A percentile compares a stretch with the other conserved stretches of the same genome.
phyloP scores from a whole-genome alignment of 2,888 invertebrate species.

The Aphidius colemani region DNA sequence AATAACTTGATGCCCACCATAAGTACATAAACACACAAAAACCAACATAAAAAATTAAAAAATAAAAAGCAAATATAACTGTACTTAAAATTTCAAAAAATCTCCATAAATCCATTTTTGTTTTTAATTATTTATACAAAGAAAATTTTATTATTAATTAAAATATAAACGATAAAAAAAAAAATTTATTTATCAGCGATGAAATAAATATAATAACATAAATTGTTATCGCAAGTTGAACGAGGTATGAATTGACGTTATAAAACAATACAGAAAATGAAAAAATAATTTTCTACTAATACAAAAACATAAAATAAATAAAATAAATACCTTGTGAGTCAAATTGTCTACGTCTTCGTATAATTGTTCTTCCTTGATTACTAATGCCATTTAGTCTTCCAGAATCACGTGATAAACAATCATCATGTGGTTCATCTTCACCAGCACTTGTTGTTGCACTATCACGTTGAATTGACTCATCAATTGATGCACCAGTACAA shows the following conservation, averaged over 20 bases:
- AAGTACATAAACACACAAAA: slow-evolving; percentile 45
- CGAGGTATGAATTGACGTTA: too few species aligned
- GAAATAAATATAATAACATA: too few species aligned
- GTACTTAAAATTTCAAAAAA: slow-evolving; percentile 49
- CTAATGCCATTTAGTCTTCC: slow-evolving; percentile 44
- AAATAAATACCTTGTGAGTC: slow-evolving; percentile 52
- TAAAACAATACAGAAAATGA: background rate
- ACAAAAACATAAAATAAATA: slow-evolving; percentile 9
- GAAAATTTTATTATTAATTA: slow-evolving; percentile 1
- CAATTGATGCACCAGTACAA: slow-evolving; percentile 43
- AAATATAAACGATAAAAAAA: too few species aligned
- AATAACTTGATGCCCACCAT: slow-evolving; percentile 41
- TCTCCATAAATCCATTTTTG: slow-evolving; percentile 43
- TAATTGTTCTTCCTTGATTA: slow-evolving; percentile 52
- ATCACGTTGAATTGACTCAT: slow-evolving; percentile 55
- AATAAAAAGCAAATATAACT: slow-evolving; percentile 49
- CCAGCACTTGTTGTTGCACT: slow-evolving; percentile 56
- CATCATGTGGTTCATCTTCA: slow-evolving; percentile 54
- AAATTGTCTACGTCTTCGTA: slow-evolving; percentile 55
- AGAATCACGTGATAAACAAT: slow-evolving; percentile 42
- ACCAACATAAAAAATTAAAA: slow-evolving; percentile 51
- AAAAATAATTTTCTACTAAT: background rate
- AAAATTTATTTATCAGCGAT: too few species aligned
- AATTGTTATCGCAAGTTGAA: too few species aligned
- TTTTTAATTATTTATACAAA: background rate